Base-by-base conservation (phyloP, 1,140 invertebrate species). In the Ericerus pela region DNA sequence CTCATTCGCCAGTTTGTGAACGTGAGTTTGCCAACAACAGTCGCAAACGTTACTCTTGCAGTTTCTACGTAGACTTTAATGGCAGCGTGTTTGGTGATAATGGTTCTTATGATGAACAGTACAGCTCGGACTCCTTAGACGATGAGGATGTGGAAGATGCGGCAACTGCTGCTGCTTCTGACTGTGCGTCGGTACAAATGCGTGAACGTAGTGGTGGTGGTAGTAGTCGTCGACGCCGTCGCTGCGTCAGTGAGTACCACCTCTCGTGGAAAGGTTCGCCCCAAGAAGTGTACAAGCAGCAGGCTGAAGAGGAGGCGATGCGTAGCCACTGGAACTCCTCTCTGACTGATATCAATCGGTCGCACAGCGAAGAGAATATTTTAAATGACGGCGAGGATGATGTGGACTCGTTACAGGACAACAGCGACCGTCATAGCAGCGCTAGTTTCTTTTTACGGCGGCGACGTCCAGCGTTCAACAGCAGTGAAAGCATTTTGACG, bases 181-280 rank as follows among this genome's bases (percentile, higher is more conserved):
- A 75, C 60, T 67, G 78, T 14, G 75, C 72, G 61, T 73, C 75
- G 59, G 76, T 75, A 43, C 74, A 73, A 62, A 69, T 73, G 58
- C 67, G 72, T 18, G n/a, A n/a, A n/a, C n/a, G n/a, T n/a, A n/a
- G n/a, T n/a, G n/a, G n/a, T n/a, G n/a, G n/a, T n/a, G n/a, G n/a
- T n/a, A n/a, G n/a, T n/a, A n/a, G n/a, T n/a, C n/a, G n/a, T n/a
- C n/a, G n/a, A n/a, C 73, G 81, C 0, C 71, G 80, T 53, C 66
- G 82, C 47, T 80, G 80, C 54, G 73, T 83, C 26, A 84, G 82
- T 8, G 82, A 86, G 62, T 85, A 85, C 64, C 82, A 85, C 65
- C 83, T 88, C 31, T 26, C 36, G 41, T 47, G 41, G 41, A 47
- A 47, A 14, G 41, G 26, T 82, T 81, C 58, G 70, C 68, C n/a